Evolutionary conservation across 2,113 vertebrate genomes (phyloP), one percentile per base, ranked within the genome.

Genomic region (Embiotoca jacksoni): DNA sequence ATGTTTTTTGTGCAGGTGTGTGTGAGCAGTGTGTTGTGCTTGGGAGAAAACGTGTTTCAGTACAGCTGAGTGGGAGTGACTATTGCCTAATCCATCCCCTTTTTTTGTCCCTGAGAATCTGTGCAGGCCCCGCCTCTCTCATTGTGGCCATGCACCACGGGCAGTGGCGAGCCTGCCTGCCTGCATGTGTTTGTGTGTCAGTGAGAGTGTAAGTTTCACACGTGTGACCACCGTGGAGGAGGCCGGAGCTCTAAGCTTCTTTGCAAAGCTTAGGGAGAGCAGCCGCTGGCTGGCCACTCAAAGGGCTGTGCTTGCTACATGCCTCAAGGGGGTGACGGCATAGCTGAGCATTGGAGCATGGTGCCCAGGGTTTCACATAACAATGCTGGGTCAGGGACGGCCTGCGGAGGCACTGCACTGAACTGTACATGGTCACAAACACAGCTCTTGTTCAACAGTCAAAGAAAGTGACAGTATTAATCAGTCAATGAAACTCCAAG

Each of bases 21-120:
- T 72, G 78, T 63, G 65, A 53, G 47, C 55, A 33, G 76, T 69
- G 83, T 68, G 84, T 47, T 70, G 68, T 36, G 72, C 85, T 69
- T 39, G 74, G 81, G 79, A 75, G 41, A 81, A 69, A 90, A 91
- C 87, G 84, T 92, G 92, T 66, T 71, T 46, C 11, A 5, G 83
- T 90, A 84, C 90, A 92, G 89, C 91, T 92, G 90, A 91, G 88
- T 85, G 86, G 92, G 91, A 85, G 88, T 89, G 84, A 66, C 86
- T 58, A 9, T 31, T 44, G 65, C 73, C 50, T 63, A 57, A 72
- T 70, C 73, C 61, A n/a, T 83, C 87, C 86, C 81, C n/a, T 74
- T 62, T 59, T 23, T 63, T 3, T 37, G 71, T 74, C 63, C 72
- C 72, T 2, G 61, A 53, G 67, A 78, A 53, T 64, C 67, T 1